Evolutionary conservation across 2,888 invertebrate species (phyloP).

Genomic region (Apantesis nais): DNA sequence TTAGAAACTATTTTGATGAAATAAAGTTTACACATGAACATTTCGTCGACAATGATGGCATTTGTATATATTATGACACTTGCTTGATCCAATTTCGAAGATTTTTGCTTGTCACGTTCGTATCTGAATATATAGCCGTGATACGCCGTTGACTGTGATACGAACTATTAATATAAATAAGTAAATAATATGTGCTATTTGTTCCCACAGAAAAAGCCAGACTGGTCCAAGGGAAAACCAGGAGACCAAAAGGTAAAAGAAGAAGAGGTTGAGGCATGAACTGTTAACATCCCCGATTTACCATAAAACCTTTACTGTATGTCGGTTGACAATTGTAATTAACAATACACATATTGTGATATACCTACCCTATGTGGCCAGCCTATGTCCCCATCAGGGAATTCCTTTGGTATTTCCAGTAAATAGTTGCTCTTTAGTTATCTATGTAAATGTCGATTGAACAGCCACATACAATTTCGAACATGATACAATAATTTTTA

Average conservation of each 20-base stretch:
- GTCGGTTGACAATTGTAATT: constrained; percentile 69
- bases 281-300: constrained; percentile 69
- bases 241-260: constrained; percentile 96
- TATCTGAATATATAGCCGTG: constrained; percentile 48
- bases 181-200: constrained; percentile 33
- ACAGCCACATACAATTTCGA: constrained; percentile 66
- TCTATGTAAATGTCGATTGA: constrained; percentile 65
- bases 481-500: constrained; percentile 70
- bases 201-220: constrained; percentile 94
- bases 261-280: constrained; percentile 93
- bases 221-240: constrained; percentile 96
- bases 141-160: constrained; percentile 39
- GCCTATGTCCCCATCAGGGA: constrained; percentile 32
- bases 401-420: constrained; percentile 47
- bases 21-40: constrained; percentile 42
- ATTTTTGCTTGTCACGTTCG: constrained; percentile 34
- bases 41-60: constrained; percentile 31
- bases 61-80: constrained; percentile 42
- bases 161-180: constrained; percentile 11
- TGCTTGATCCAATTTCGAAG: constrained; percentile 36
- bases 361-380: constrained; percentile 52
- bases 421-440: constrained; percentile 58
- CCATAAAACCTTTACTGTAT: constrained; percentile 69
- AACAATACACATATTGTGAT: constrained; percentile 71
- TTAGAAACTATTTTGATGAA: not conserved